Evolutionary conservation across 2,888 invertebrate species (phyloP).

Genomic region (Pandemis corylana): DNA sequence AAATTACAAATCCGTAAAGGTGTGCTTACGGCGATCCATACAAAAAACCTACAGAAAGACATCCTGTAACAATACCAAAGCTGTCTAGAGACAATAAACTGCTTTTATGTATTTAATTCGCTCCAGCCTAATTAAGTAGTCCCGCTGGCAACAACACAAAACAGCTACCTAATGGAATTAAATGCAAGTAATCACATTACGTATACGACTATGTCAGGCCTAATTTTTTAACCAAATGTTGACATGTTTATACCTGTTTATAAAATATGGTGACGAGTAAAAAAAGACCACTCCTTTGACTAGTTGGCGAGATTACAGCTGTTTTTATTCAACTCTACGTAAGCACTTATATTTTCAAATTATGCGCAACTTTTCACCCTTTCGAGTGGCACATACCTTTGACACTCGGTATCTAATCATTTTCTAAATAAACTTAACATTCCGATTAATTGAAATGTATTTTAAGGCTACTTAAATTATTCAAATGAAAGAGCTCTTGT

Average conservation of each 20-base stretch:
- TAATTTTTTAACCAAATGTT: neutral
- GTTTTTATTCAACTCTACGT: no score
- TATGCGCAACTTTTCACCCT: no score
- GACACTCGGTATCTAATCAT: no score
- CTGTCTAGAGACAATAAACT: neutral
- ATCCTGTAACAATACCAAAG: neutral
- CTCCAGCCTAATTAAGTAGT: neutral
- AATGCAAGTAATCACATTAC: neutral
- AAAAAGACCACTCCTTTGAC: no score
- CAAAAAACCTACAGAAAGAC: neutral
- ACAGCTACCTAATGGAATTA: neutral
- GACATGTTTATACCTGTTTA: neutral
- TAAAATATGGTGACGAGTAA: no score
- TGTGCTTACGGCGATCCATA: no score
- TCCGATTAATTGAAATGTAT: neutral
- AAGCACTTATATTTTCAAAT: no score
- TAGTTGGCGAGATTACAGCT: no score
- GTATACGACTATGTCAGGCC: constrained; percentile 3
- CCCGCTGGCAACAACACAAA: neutral
- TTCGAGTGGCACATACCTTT: no score
- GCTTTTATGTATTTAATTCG: neutral
- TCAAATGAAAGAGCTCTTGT: constrained; percentile 1
- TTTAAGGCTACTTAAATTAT: neutral
- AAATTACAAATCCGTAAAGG: no score
- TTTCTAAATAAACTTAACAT: no score